Evolutionary conservation across 2,888 invertebrate genomes (phyloP).

Genomic region (Heliconius ismenius): DNA sequence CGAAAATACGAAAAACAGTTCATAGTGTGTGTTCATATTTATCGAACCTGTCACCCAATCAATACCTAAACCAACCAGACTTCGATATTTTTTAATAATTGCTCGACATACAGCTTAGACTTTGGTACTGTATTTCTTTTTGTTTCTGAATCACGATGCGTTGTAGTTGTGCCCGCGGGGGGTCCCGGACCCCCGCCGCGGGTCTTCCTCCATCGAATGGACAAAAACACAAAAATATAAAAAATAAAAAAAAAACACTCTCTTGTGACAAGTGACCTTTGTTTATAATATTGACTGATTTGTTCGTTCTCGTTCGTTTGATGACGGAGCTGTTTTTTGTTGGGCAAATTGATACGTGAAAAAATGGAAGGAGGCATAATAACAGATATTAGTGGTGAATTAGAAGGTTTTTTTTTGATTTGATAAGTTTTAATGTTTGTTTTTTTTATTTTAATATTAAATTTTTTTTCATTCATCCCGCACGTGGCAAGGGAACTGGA

Average conservation of each 20-base stretch:
- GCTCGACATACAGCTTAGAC: constrained; percentile 20
- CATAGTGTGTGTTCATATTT: no score
- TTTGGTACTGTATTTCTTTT: constrained; percentile 65
- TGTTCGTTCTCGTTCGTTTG: constrained; percentile 63
- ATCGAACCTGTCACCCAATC: constrained; percentile 2
- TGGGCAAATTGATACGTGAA: constrained; percentile 22
- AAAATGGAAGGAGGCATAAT: not conserved
- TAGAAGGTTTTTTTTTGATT: constrained; percentile 1
- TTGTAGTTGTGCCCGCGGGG: constrained; percentile 77
- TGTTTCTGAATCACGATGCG: constrained; percentile 81
- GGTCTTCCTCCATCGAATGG: constrained; percentile 79
- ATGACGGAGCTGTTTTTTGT: constrained; percentile 29
- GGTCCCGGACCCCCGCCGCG: constrained; percentile 75
- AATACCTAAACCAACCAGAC: not conserved
- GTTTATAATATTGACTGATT: constrained; percentile 79
- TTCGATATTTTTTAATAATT: constrained; percentile 26
- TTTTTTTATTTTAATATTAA: no score
- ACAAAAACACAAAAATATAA: constrained; percentile 80
- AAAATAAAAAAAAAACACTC: constrained; percentile 67
- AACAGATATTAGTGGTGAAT: constrained; percentile 12
- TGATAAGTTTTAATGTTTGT: not conserved
- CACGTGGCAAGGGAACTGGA: no score
- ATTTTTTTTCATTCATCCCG: no score
- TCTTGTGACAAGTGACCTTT: constrained; percentile 80
- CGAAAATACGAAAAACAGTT: not conserved